Base-by-base conservation (phyloP, 2,113 vertebrate species). In the Leuciscus idus region DNA sequence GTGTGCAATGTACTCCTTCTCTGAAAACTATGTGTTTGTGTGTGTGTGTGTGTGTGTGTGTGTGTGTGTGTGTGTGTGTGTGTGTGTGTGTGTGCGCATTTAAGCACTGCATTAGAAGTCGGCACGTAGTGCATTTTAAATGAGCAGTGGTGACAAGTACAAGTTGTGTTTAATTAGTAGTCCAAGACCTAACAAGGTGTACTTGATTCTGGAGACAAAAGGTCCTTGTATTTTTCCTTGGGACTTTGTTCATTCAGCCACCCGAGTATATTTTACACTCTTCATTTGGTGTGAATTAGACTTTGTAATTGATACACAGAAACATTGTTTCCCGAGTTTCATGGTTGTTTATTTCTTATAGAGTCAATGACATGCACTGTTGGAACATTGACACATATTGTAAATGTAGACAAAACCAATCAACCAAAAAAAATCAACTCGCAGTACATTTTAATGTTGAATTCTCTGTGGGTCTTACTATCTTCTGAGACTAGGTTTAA, bases 101-200 rank as follows among this genome's bases (percentile, higher is more conserved):
- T 77, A 28, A 52, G 26, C 64, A 12, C 39, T 64, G 39, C 30
- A 9, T 55, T 59, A 73, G 43, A 17, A 10, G 46, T 13, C 19
- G 50, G 48, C 28, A 11, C 36, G n/a, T 55, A 72, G 64, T 72
- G 64, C 46, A 66, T 72, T 83, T 33, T 33, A 72, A 70, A 39
- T 83, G 9, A 28, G 19, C 3, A 23, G 64, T 72, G 28, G 46
- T 70, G 66, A 50, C 46, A 52, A 70, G 46, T 55, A 30, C 15
- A 83, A 28, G 26, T n/a, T 46, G 43, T 50, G 28, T 55, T 61
- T 83, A 73, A 83, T 57, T 72, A 52, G 11, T 39, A 64, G 81
- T 57, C 66, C 57, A 72, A 72, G 64, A 36, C 64, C 64, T 46
- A 50, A 70, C 64, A 72, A 70, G 19, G 19, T 72, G 2, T 70